Percentiles rank a stretch among this genome's conserved stretches.
These are phyloP conservation scores for Cydia fagiglandana DNA, from an alignment of 1,140 invertebrate species.

Conservation along the genomic window DNA sequence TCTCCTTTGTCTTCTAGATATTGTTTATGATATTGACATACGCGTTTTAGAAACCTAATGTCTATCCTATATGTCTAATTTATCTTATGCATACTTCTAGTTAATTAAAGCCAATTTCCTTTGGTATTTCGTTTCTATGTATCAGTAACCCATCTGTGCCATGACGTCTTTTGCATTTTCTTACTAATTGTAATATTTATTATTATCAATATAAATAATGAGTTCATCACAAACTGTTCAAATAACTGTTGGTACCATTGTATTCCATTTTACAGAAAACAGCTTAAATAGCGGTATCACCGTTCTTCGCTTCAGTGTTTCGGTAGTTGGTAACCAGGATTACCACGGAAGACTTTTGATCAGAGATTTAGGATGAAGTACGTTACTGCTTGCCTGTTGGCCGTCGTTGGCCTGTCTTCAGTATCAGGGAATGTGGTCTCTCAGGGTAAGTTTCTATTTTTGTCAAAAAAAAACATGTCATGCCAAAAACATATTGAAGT, in stretches of 20 bases:
- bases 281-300: not conserved
- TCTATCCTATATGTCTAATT: too few species aligned
- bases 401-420: not conserved
- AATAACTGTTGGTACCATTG: not conserved
- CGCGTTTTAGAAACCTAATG: too few species aligned
- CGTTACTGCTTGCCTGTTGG: not conserved
- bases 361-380: not conserved
- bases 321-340: not conserved
- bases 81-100: too few species aligned
- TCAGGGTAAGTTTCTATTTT: not conserved
- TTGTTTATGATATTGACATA: too few species aligned
- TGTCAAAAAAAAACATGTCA: too few species aligned
- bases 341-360: not conserved
- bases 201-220: not conserved
- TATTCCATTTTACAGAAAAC: not conserved
- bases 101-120: too few species aligned
- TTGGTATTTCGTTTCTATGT: too few species aligned
- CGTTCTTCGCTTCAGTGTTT: not conserved
- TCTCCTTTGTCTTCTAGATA: too few species aligned
- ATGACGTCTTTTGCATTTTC: not conserved
- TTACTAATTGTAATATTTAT: not conserved
- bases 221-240: conserved; percentile 20
- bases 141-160: not conserved
- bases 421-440: not conserved
- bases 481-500: too few species aligned